Conservation (phyloP, 2,113 vertebrate genomes). For the Salvelinus alpinus region DNA sequence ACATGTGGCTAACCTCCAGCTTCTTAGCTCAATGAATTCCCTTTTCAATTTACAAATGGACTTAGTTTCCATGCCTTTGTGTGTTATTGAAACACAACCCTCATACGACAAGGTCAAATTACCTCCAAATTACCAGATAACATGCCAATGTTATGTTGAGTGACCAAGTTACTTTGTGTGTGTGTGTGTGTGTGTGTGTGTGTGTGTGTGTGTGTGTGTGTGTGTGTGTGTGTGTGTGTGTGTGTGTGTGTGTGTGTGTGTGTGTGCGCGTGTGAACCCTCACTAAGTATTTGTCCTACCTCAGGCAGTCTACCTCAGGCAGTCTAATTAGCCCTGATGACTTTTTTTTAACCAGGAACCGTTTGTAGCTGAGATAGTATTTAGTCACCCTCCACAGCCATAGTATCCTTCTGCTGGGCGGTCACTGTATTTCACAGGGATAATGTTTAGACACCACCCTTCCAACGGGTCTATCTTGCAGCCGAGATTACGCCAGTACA, state of each 20-base stretch:
- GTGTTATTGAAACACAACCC: conserved; percentile 34
- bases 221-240: background rate
- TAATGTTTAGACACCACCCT: conserved; percentile 54
- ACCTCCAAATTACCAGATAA: conserved; percentile 4
- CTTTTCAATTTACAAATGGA: background rate
- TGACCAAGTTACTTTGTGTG: conserved; percentile 1
- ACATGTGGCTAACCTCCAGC: background rate
- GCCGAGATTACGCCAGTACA: conserved; percentile 50
- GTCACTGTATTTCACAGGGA: conserved; percentile 20
- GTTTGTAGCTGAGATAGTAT: conserved; percentile 41
- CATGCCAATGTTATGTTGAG: conserved; percentile 19
- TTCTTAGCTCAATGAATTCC: conserved; percentile 9
- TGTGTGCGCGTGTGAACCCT: background rate
- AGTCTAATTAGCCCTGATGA: conserved; percentile 36
- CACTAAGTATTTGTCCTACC: background rate
- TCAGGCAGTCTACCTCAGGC: no score
- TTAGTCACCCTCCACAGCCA: conserved; percentile 30
- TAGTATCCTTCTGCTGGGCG: conserved; percentile 9
- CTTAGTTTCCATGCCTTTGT: conserved; percentile 4
- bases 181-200: conserved; percentile 5
- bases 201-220: no score
- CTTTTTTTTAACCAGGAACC: conserved; percentile 36
- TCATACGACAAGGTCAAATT: conserved; percentile 17
- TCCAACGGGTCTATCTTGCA: conserved; percentile 33
- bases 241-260: no score